Evolutionary conservation across 1,140 invertebrate genomes (phyloP), one percentile per base, ranked within the genome.

Genomic region (Armadillidium nasatum): DNA sequence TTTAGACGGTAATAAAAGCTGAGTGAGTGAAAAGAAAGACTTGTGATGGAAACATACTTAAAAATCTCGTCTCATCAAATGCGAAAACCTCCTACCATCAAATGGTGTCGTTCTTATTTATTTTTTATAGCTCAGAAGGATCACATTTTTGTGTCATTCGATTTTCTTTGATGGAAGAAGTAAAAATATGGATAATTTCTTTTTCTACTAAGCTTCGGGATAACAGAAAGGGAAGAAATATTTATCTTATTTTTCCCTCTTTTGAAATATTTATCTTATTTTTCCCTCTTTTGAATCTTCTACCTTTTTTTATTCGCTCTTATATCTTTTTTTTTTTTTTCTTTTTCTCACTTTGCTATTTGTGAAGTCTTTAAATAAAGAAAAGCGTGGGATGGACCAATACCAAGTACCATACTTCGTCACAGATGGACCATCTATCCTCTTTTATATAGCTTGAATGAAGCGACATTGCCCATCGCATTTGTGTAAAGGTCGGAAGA

Each of bases 281-380:
- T 70, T 10, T 70, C 23, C 68, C n/a, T n/a, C n/a, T n/a, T n/a
- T n/a, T n/a, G n/a, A n/a, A n/a, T 70, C 68, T 70, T 11, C 68
- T 70, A 11, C 15, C 23, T 22, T 22, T 70, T 70, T 33, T 3
- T 33, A 33, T 33, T 70, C 68, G 11, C 68, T 13, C 68, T 11
- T 22, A 21, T 23, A 11, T 33, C 68, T 10, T 33, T 21, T 23
- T 33, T 23, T 33, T 23, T 23, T 70, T 10, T 3, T 70, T 21
- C 68, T 70, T 21, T 21, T 70, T 23, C 68, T 33, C 68, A 33
- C 50, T 60, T 19, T 19, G 11, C 11, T 60, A 60, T 60, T 19
- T 19, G 50, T 60, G 50, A 13, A 19, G 50, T 3, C 50, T 60
- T 60, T 13, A 60, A 60, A 33, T 33, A 33, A 60, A 60, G 50